Evolutionary conservation across 1,140 invertebrate species (phyloP), one percentile per base, ranked within the genome.

Genomic region (Drosophila simulans): DNA sequence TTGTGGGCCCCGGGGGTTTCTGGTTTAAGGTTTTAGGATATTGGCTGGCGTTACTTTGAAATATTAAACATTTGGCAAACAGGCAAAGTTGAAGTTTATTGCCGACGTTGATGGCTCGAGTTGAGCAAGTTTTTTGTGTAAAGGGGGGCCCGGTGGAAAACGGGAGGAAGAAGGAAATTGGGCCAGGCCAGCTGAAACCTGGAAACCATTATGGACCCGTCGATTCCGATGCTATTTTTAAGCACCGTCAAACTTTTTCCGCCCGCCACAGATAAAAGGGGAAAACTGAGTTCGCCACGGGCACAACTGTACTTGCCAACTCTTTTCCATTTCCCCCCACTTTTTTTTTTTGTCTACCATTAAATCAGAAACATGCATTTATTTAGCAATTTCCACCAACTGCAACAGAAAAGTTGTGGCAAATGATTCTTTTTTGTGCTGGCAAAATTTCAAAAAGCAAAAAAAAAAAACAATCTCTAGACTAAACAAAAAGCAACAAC

Each of bases 321-420:
- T 34, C 31, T 31, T 49, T 60, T 27, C 37, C 48, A 34, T 17
- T 35, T 56, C 35, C 39, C 35, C 37, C 22, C 49, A 20, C 27
- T 17, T 17, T 37, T 39, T 13, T 39, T 13, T 13, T 34, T 1
- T 54, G 15, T n/a, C 49, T 46, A 7, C 27, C 42, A 81, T 90
- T 90, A 90, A 90, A 84, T 90, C 85, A 79, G 80, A 72, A 90
- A 79, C 85, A 90, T 81, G 85, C 85, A 90, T 90, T 90, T 90
- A 90, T 90, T 90, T 90, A 76, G 85, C 85, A 84, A 90, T 90
- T 90, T 90, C 64, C 82, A 57, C 42, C 62, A 62, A 64, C 58
- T 49, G 68, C 54, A 60, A 75, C 37, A 27, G 70, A 59, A 69
- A 69, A 74, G 54, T 52, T 45, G 20, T 54, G 49, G 49, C 75